Conservation (phyloP, 2,888 invertebrate species). For the Ecliptopera silaceata region DNA sequence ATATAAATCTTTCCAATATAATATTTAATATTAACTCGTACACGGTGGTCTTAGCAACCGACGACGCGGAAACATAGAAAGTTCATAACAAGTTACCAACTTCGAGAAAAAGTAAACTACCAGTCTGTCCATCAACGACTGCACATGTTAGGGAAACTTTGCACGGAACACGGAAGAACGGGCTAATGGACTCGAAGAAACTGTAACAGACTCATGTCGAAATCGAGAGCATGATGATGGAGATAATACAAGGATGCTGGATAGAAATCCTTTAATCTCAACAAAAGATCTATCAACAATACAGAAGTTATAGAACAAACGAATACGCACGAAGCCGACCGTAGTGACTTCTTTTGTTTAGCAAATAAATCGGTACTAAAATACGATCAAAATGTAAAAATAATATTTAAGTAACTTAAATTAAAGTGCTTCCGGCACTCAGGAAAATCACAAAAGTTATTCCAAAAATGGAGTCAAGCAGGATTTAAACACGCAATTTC, state of each 20-base stretch:
- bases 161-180: slow-evolving; percentile 31
- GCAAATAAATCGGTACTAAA: too few relatives aligned
- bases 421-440: too few relatives aligned
- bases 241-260: neutral
- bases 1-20: slow-evolving; percentile 4
- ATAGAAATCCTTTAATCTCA: too few relatives aligned
- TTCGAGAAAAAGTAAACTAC: slow-evolving; percentile 26
- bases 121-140: slow-evolving; percentile 12
- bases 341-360: too few relatives aligned
- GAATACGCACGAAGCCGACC: too few relatives aligned
- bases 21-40: slow-evolving; percentile 8
- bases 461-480: too few relatives aligned
- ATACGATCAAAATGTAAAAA: too few relatives aligned
- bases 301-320: too few relatives aligned
- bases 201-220: slow-evolving; percentile 18
- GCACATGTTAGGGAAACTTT: slow-evolving; percentile 16
- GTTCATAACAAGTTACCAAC: slow-evolving; percentile 24
- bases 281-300: neutral
- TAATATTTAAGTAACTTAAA: too few relatives aligned
- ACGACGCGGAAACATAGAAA: slow-evolving; percentile 28
- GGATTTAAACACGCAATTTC: too few relatives aligned
- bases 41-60: neutral
- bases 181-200: slow-evolving; percentile 28
- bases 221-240: slow-evolving; percentile 15
- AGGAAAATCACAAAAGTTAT: too few relatives aligned